Evolutionary conservation across 2,797 vertebrate genomes (phyloP).

Genomic region (Hippocampus kuda): DNA sequence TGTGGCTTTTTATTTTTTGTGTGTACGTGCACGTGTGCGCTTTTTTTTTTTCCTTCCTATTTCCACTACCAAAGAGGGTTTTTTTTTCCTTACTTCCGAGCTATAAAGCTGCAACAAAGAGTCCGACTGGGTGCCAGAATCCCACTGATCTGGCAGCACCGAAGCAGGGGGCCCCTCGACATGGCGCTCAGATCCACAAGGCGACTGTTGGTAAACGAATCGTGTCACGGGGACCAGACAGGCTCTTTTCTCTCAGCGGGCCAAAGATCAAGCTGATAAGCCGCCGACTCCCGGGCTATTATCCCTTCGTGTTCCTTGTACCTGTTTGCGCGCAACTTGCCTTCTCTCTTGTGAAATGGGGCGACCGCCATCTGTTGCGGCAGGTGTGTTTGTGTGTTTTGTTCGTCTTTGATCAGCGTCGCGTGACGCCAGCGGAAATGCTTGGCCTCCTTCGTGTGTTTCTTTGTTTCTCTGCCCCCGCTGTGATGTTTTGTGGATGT

Average conservation of each 20-base stretch:
- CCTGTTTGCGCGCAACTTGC: constrained; percentile 12
- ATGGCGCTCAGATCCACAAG: constrained; percentile 41
- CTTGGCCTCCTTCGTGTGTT: constrained; percentile 38
- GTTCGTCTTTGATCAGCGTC: constrained; percentile 48
- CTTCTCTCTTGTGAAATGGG: constrained; percentile 28
- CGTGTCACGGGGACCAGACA: constrained; percentile 34
- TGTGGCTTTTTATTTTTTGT: not conserved
- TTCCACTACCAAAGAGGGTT: constrained; percentile 6
- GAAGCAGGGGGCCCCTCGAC: constrained; percentile 50
- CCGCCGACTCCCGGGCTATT: not conserved
- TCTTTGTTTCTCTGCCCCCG: constrained; percentile 40
- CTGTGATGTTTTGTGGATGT: constrained; percentile 31
- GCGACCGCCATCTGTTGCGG: constrained; percentile 49
- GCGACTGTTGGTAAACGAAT: constrained; percentile 11
- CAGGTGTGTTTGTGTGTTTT: constrained; percentile 35
- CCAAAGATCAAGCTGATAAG: constrained; percentile 17
- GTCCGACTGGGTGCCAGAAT: constrained; percentile 22
- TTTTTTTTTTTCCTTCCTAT: not conserved
- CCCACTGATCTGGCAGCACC: constrained; percentile 14
- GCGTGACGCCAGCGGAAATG: constrained; percentile 26
- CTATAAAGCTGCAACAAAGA: constrained; percentile 19
- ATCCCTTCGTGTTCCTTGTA: constrained; percentile 34
- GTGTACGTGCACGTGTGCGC: too few species aligned
- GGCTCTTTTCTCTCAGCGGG: constrained; percentile 34
- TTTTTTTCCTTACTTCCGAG: constrained; percentile 2